Base-by-base conservation (phyloP, 2,797 vertebrate genomes). In the Cacajao melanocephalus region DNA sequence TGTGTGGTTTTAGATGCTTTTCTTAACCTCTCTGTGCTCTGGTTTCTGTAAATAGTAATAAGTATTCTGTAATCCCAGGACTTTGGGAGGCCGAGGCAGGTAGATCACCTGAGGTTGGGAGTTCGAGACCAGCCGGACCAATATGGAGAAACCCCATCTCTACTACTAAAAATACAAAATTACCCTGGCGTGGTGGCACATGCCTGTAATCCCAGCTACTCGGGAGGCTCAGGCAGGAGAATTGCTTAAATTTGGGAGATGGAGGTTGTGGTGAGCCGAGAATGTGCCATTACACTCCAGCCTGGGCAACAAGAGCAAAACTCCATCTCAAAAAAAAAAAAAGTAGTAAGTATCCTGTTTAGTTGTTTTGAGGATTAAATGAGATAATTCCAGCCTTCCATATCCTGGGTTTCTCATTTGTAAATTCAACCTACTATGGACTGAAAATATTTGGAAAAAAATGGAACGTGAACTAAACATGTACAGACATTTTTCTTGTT, bases 1-100 rank as follows among this genome's bases (percentile, higher is more conserved):
- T 41, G n/a, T 36, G 67, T 78, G 44, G 28, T 44, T 79, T 67
- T 12, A 4, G 33, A 44, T 52, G 39, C 5, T 86, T 88, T 82
- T 19, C 33, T 73, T 86, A 30, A 58, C 5, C 17, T 76, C 17
- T 88, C 4, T 90, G 81, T 81, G 33, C 33, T 84, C 81, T 41
- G 17, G 24, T 58, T 61, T 88, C 82, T 93, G 22, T 84, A 57
- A 87, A 73, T 72, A 44, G 44, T 11, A 19, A n/a, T 76, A 61
- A 17, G 76, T 14, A 50, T 50, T 2, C 19, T 33, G 9, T 64
- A 55, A 55, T 55, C 20, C 2, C 20, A 55, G 52, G 52, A 22
- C 52, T 55, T 22, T 55, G 52, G 52, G 52, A 8, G 52, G 52
- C 52, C 2, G 2, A 55, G 8, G 20, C 20, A 55, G 52, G 52